Evolutionary conservation across 2,113 vertebrate genomes (phyloP).

Genomic region (Todiramphus chloris): DNA sequence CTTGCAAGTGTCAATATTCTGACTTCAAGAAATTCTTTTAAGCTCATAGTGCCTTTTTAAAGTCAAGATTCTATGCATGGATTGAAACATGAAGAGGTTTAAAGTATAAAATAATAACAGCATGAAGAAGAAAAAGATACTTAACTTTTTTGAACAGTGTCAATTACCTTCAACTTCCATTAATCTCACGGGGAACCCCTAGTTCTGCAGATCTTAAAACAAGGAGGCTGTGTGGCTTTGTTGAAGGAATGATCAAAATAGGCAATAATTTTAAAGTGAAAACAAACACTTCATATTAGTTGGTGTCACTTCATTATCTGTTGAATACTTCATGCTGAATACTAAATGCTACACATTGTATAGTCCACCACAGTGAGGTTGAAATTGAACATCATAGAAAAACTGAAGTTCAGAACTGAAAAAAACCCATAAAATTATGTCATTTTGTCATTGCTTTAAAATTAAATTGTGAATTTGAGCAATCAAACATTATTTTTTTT

Average conservation of each 20-base stretch:
- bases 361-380: background rate
- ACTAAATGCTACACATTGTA: background rate
- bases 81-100: background rate
- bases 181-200: background rate
- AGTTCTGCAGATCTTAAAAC: background rate
- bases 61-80: background rate
- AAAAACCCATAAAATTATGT: background rate
- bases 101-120: background rate
- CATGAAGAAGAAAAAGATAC: background rate
- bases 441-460: conserved; percentile 1
- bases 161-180: background rate
- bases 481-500: background rate
- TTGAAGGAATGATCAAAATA: background rate
- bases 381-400: conserved; percentile 1
- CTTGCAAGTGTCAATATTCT: background rate
- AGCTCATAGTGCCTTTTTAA: background rate
- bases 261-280: background rate
- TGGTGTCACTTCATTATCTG: background rate
- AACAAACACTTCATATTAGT: background rate
- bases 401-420: background rate
- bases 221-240: background rate
- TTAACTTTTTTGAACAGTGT: background rate
- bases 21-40: background rate
- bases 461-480: conserved; percentile 1
- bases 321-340: background rate